phyloP scores from a whole-genome alignment of 2,888 invertebrate genomes.

The Archips crataeganus region DNA sequence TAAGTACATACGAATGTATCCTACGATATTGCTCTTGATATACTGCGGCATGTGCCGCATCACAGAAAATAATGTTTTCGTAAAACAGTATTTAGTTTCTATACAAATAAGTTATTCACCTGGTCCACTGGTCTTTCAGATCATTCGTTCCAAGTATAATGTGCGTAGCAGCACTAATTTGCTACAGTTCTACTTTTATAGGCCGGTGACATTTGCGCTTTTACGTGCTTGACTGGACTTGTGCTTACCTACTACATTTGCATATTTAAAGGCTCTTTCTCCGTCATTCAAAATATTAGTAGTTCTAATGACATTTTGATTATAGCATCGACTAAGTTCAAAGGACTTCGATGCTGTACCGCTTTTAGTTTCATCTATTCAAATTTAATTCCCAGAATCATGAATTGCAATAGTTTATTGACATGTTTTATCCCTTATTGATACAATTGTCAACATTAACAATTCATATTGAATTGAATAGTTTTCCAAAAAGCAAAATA shows the following conservation, averaged over 20 bases:
- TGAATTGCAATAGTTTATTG: neutral
- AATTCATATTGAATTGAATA: slow-evolving; percentile 13
- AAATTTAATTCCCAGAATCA: neutral
- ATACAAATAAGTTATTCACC: neutral
- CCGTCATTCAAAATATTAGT: neutral
- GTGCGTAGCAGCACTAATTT: neutral
- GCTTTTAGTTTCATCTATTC: neutral
- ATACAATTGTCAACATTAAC: slow-evolving; percentile 7
- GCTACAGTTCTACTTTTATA: neutral
- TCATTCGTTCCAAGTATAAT: slow-evolving; percentile 7
- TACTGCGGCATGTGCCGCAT: too few species aligned
- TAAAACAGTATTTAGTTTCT: neutral
- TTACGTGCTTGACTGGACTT: too few species aligned
- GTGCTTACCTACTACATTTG: neutral
- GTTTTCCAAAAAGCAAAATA: slow-evolving; percentile 13
- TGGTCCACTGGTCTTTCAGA: neutral
- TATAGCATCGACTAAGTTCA: neutral
- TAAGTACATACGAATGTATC: too few species aligned
- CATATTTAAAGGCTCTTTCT: neutral
- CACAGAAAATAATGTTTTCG: neutral
- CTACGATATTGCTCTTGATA: too few species aligned
- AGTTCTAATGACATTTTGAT: neutral
- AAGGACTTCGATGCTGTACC: neutral
- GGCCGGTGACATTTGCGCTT: neutral
- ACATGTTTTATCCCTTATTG: slow-evolving; percentile 3